These are phyloP conservation scores for Bhutanitis thaidina DNA, from an alignment of 2,888 invertebrate species.

Conservation along the genomic window DNA sequence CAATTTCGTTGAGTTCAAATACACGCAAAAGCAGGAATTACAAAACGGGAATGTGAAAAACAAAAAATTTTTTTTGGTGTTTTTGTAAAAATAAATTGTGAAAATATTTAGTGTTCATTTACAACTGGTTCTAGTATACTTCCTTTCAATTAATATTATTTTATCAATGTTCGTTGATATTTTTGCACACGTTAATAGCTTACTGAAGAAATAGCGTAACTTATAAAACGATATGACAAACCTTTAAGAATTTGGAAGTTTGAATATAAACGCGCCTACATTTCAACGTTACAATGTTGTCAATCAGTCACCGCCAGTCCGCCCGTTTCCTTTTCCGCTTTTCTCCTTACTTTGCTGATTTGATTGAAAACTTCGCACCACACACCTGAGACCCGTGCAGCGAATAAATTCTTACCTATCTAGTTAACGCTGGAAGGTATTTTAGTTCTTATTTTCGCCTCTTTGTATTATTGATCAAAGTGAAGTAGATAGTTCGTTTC, in stretches of 20 bases:
- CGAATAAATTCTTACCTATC: slow-evolving; percentile 22
- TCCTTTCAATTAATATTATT: too few relatives aligned
- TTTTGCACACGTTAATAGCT: too few relatives aligned
- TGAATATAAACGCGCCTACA: slow-evolving; percentile 47
- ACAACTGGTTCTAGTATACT: too few relatives aligned
- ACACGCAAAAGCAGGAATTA: too few relatives aligned
- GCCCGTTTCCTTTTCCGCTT: slow-evolving; percentile 52
- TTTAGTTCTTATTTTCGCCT: slow-evolving; percentile 17
- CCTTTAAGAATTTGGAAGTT: slow-evolving; percentile 43
- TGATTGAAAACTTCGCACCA: slow-evolving; percentile 71
- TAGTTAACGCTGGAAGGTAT: slow-evolving; percentile 22
- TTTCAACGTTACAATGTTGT: slow-evolving; percentile 61
- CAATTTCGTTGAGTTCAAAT: too few relatives aligned
- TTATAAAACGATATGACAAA: slow-evolving; percentile 36
- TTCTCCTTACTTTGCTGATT: slow-evolving; percentile 57
- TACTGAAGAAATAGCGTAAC: neutral
- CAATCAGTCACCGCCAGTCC: slow-evolving; percentile 66
- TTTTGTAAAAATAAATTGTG: too few relatives aligned
- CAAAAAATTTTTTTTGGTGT: too few relatives aligned
- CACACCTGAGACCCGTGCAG: slow-evolving; percentile 58
- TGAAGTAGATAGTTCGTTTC: neutral
- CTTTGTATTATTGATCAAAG: slow-evolving; percentile 2
- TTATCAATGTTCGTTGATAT: too few relatives aligned
- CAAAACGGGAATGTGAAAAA: too few relatives aligned
- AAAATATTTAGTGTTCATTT: too few relatives aligned